A percentile compares a stretch with the other conserved stretches of the same genome.
Evolutionary conservation across 1,140 invertebrate genomes (phyloP).

Genomic region (Aphis gossypii): DNA sequence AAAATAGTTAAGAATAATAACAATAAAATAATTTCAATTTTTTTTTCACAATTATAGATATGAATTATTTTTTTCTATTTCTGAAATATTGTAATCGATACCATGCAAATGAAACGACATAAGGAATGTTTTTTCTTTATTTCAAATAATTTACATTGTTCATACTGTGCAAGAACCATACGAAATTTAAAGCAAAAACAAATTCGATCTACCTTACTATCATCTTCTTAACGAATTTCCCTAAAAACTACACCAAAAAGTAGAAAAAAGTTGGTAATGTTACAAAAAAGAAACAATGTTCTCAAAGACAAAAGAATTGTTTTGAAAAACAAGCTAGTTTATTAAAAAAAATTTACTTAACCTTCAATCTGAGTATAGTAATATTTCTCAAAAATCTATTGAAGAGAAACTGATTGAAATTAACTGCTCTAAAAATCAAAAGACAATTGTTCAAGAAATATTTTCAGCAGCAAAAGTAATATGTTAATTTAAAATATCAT

Average conservation of each 20-base stretch:
- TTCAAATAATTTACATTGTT: neutral
- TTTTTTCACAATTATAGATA: neutral
- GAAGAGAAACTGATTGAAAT: neutral
- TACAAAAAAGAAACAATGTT: neutral
- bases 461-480: neutral
- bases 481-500: neutral
- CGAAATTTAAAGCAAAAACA: neutral
- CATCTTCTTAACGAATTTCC: neutral
- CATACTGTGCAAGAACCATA: neutral
- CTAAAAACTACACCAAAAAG: neutral
- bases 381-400: neutral
- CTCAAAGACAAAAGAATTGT: neutral
- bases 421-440: neutral
- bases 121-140: neutral
- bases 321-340: neutral
- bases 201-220: neutral
- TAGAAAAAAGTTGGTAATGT: neutral
- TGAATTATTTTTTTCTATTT: neutral
- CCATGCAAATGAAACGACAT: neutral
- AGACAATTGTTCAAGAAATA: neutral
- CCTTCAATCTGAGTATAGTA: neutral
- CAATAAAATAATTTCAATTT: neutral
- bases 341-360: neutral
- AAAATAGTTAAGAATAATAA: neutral
- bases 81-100: neutral